phyloP scores from a whole-genome alignment of 2,888 invertebrate genomes.

The Ceriagrion tenellum region DNA sequence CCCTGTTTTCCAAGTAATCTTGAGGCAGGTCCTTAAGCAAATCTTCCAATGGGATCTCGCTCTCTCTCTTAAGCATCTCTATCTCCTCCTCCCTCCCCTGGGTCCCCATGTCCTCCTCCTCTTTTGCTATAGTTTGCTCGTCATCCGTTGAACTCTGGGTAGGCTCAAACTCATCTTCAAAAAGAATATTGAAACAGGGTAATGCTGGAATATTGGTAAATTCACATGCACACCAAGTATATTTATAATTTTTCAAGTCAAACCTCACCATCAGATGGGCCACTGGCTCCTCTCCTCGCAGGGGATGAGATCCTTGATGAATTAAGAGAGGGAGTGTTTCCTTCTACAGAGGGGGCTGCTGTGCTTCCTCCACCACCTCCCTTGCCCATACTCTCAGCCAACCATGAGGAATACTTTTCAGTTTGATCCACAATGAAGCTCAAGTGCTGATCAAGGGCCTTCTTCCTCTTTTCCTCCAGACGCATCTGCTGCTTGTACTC shows the following conservation, averaged over 20 bases:
- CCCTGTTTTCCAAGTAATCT: constrained; percentile 87
- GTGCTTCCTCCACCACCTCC: constrained; percentile 73
- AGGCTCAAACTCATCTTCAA: constrained; percentile 90
- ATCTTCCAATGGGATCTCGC: constrained; percentile 92
- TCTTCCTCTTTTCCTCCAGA: constrained; percentile 95
- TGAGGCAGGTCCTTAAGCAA: constrained; percentile 89
- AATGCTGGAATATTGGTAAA: background rate
- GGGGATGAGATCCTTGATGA: constrained; percentile 56
- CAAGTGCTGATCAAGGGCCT: constrained; percentile 96
- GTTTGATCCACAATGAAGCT: constrained; percentile 99
- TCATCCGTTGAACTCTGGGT: constrained; percentile 90
- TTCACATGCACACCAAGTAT: no score
- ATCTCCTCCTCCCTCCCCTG: constrained; percentile 86
- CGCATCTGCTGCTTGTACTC: constrained; percentile 96
- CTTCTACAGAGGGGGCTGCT: background rate
- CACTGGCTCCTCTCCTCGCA: constrained; percentile 45
- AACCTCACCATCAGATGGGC: constrained; percentile 52
- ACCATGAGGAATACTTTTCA: constrained; percentile 95
- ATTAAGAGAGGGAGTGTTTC: constrained; percentile 53
- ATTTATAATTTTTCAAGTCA: no score
- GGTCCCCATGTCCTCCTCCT: constrained; percentile 83
- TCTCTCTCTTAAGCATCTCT: constrained; percentile 92
- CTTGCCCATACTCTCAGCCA: constrained; percentile 92
- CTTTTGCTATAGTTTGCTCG: constrained; percentile 95
- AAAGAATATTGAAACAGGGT: background rate